Base-by-base conservation (phyloP, 92 coral and sea anemone genomes). In the Virgularia gustaviana region DNA sequence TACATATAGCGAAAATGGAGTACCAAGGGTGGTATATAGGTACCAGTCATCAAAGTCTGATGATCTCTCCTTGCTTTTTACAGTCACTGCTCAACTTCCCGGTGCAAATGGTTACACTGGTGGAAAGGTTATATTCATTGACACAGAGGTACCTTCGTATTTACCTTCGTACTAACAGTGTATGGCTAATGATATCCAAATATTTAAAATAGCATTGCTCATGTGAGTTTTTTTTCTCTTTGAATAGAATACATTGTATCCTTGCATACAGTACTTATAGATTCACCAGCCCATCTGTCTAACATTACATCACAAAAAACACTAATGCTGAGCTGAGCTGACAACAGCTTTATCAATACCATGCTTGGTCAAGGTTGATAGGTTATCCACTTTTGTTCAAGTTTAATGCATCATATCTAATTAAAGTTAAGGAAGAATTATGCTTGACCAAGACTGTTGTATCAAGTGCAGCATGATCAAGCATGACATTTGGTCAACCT, bases 61-160 rank as follows among this genome's bases (percentile, higher is more conserved):
- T 59, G 38, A 59, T 28, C 15, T 36, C 15, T 24, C 35, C 30
- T 12, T 41, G 2, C 37, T 71, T 29, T 62, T 49, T 59, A 2
- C 64, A 94, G 99, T 94, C 78, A 82, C 96, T 61, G 99, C 96
- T 24, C 99, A 94, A 72, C 89, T 94, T 41, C 99, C 99, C 18
- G 99, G 99, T 28, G 81, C 94, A 20, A 88, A 90, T 64, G 96
- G 99, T 24, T 94, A 94, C 43, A 76, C 94, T 47, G 99, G 99
- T 56, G 99, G 99, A 41, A 94, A 94, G 81, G 99, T 94, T 33
- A 94, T 94, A 52, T 94, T 94, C 64, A 94, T 94, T 60, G 99
- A 94, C 75, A 94, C 99, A 63, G 99, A 94, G 91, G 99, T 94
- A 72, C 62, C n/a, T n/a, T n/a, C n/a, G 33, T 20, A 9, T 33